A percentile compares a stretch with the other conserved stretches of the same genome.
Evolutionary conservation across 2,113 vertebrate genomes (phyloP).

Genomic region (Lamprotornis superbus): DNA sequence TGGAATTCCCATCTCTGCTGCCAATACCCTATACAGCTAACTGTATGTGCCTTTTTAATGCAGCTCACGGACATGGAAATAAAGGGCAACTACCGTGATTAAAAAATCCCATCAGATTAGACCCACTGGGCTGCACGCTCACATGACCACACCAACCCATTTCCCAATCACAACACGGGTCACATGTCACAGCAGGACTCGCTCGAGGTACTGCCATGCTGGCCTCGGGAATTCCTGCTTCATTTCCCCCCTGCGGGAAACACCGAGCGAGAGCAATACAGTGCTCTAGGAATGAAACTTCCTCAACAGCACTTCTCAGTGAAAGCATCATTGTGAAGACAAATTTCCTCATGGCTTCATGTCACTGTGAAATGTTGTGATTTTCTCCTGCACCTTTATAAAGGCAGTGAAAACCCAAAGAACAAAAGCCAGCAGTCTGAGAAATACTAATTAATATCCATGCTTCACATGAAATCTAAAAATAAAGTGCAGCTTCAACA

Average conservation of each 20-base stretch:
- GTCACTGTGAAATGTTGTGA: background rate
- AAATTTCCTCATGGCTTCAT: background rate
- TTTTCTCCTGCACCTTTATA: background rate
- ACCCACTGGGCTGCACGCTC: background rate
- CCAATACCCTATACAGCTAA: background rate
- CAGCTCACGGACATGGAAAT: background rate
- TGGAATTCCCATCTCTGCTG: background rate
- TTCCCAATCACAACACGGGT: background rate
- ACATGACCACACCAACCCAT: background rate
- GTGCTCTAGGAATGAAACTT: background rate
- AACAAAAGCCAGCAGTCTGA: background rate
- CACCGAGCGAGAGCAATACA: accelerated
- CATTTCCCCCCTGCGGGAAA: background rate
- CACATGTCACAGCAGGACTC: background rate
- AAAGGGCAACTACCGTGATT: background rate
- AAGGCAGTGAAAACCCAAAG: background rate
- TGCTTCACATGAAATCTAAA: background rate
- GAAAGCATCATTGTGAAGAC: background rate
- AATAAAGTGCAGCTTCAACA: background rate
- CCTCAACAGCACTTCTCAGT: background rate
- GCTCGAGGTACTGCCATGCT: background rate
- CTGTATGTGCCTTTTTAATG: background rate
- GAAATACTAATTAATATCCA: slow-evolving; percentile 4
- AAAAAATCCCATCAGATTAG: background rate
- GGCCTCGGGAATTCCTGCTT: background rate